Evolutionary conservation across 2,113 vertebrate species (phyloP), one percentile per base, ranked within the genome.

Genomic region (Anguilla japonica): DNA sequence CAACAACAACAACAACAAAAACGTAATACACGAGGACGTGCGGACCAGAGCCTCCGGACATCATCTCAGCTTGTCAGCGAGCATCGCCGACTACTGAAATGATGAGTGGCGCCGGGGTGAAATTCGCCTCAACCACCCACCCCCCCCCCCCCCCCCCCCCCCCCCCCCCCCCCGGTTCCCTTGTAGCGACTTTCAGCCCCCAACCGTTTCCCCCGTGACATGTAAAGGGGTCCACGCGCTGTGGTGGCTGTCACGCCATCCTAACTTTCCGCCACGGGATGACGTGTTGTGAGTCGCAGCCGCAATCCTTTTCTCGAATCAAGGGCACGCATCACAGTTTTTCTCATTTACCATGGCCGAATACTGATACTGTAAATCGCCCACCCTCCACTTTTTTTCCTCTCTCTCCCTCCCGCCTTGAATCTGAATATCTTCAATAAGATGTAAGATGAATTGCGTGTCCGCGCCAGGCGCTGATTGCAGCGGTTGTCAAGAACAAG

Each of bases 311-410:
- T n/a, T 75, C 2, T 75, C n/a, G 9, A 75, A 75, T n/a, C 71
- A 34, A 34, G 71, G 71, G 71, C 71, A 34, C 9, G n/a, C 13
- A 1, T 9, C n/a, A 13, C 71, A 29, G n/a, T 7, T 75, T 34
- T 75, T 34, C 71, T 75, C 26, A 34, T n/a, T 71, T 84, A 83
- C 20, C 56, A 16, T 2, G 41, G 50, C 60, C 83, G 79, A 18
- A 86, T 86, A 67, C 43, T 56, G 41, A 81, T 83, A 34, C 34
- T 34, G 34, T 34, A 40, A 67, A 81, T 86, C 67, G 20, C n/a
- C 71, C 71, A n/a, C 26, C 78, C 75, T 14, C 13, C 50, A 13
- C 43, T 9, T 9, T 53, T 14, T 46, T 41, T 43, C 79, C 63
- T 3, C 71, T 79, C 60, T 40, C 84, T 82, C 83, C 75, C 41